These are phyloP conservation scores for Luperina testacea DNA, from an alignment of 2,888 invertebrate genomes.

Conservation along the genomic window DNA sequence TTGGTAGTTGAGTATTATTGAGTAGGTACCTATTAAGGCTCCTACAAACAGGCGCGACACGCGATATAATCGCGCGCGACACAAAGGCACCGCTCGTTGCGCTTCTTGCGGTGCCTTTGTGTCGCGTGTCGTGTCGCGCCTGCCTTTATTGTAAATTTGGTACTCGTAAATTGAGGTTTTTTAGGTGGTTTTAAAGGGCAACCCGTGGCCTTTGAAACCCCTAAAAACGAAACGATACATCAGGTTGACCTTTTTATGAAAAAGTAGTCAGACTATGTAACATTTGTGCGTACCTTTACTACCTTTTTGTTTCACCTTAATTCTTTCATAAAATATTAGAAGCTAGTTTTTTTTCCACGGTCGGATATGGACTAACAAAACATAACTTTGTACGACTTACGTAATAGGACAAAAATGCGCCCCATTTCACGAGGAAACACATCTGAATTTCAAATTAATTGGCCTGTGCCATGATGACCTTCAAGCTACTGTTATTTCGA, in stretches of 20 bases:
- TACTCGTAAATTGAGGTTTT: too few relatives aligned
- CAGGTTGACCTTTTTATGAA: background rate
- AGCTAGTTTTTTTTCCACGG: background rate
- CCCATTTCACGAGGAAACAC: constrained; percentile 13
- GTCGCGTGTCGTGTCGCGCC: too few relatives aligned
- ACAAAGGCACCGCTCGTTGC: too few relatives aligned
- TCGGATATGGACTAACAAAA: background rate
- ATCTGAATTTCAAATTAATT: constrained; percentile 50
- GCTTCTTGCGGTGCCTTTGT: too few relatives aligned
- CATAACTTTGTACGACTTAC: constrained; percentile 21
- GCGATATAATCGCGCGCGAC: too few relatives aligned
- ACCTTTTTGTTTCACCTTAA: background rate
- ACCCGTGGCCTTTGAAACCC: background rate
- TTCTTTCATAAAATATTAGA: background rate
- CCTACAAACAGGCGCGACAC: too few relatives aligned
- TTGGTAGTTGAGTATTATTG: too few relatives aligned
- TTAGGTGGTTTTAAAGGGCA: background rate
- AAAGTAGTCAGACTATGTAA: background rate
- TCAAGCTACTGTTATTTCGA: constrained; percentile 7
- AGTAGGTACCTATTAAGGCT: too few relatives aligned
- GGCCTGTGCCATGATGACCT: background rate
- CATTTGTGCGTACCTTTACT: too few relatives aligned
- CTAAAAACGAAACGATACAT: background rate
- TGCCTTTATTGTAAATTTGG: too few relatives aligned
- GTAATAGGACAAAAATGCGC: constrained; percentile 5